phyloP scores from a whole-genome alignment of 2,797 vertebrate species.

The Thripadectes ignobilis region DNA sequence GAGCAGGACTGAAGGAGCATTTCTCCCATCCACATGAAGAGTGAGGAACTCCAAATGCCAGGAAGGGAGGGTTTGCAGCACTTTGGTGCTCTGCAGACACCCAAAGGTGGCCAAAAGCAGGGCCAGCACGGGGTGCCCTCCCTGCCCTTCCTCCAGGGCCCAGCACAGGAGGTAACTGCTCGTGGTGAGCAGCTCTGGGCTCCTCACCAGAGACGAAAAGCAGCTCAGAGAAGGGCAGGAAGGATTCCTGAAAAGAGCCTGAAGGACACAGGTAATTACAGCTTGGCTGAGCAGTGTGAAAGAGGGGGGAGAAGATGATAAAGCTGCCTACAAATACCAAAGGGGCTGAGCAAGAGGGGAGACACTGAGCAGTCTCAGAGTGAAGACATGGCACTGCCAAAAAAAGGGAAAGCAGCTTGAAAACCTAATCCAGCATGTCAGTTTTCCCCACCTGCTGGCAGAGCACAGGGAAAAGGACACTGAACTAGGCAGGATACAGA shows the following conservation, averaged over 20 bases:
- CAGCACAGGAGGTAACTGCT: background rate
- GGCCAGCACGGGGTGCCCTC: background rate
- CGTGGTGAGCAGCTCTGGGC: background rate
- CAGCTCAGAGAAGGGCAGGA: constrained; percentile 3
- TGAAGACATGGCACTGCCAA: background rate
- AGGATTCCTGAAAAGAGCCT: background rate
- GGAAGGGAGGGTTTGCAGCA: background rate
- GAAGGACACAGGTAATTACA: constrained; percentile 4
- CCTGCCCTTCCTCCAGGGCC: background rate
- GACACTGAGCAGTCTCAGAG: background rate
- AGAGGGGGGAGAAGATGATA: background rate
- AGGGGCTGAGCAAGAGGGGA: background rate
- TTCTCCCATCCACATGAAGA: background rate
- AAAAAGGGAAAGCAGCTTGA: background rate
- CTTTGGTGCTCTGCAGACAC: background rate
- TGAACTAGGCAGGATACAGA: background rate
- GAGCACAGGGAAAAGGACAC: background rate
- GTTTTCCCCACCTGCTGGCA: background rate
- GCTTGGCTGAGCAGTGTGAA: background rate
- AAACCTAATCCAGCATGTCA: background rate
- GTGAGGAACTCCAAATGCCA: background rate
- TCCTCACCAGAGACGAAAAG: background rate
- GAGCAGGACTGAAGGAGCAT: background rate
- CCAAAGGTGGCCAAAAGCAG: background rate
- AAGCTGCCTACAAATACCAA: background rate